Evolutionary conservation across 2,113 vertebrate genomes (phyloP), one percentile per base, ranked within the genome.

Genomic region (Phyllostomus discolor): DNA sequence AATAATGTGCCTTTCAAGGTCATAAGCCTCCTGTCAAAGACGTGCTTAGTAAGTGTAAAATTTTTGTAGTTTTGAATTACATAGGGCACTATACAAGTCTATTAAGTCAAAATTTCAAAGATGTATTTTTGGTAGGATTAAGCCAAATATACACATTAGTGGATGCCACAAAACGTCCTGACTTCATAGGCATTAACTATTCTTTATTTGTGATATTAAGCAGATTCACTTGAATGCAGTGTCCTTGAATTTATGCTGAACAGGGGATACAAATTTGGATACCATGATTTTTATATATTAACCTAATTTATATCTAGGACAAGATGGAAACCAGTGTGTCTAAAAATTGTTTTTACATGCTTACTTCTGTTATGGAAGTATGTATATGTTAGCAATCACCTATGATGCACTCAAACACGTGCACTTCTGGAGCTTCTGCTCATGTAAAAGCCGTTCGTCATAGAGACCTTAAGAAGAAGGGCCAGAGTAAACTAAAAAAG

Each of bases 1-100:
- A 90, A 96, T 96, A 97, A 96, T 86, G 50, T 96, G 88, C 33
- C 86, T 89, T 88, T 79, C 82, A 95, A 97, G 93, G 96, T 94
- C 79, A 89, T 69, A 88, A 84, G 38, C 54, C 80, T 20, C 22
- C 85, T 80, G 69, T 92, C 72, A 93, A 76, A 95, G 72, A 82
- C 20, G 59, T 88, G 41, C 79, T 96, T 92, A 52, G 57, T 88
- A 90, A 59, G 67, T 86, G 33, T 46, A 82, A 67, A 57, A 57
- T 59, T 94, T 97, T 96, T 86, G 31, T 72, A 52, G 64, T 96
- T 96, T 93, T 93, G 9, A 88, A 80, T 83, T 94, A 92, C 92
- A n/a, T 88, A 10, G 66, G n/a, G 31, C 3, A 33, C 5, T 90
- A 35, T 73, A 43, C 87, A 90, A 69, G 75, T 88, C 64, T 50